Evolutionary conservation across 2,113 vertebrate genomes (phyloP).

Genomic region (Lethenteron camtschaticum): DNA sequence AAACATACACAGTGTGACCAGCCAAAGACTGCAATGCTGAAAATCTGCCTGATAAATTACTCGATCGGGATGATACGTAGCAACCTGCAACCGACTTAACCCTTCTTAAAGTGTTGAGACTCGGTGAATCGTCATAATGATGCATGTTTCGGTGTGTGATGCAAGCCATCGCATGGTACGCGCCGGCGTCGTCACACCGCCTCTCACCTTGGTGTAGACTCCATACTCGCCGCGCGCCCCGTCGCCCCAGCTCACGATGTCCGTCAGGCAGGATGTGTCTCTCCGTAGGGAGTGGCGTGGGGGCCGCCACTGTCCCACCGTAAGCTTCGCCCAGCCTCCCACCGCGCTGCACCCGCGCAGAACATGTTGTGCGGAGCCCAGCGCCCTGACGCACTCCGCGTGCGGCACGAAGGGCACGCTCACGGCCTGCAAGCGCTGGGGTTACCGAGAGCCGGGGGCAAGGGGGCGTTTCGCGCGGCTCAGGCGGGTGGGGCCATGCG

Average conservation of each 20-base stretch:
- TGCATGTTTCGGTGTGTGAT: too few relatives aligned
- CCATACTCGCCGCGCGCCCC: constrained; percentile 81
- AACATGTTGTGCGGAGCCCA: constrained; percentile 45
- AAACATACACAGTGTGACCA: too few relatives aligned
- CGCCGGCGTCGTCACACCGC: too few relatives aligned
- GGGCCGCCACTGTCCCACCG: constrained; percentile 75
- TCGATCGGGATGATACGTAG: too few relatives aligned
- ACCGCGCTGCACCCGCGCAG: constrained; percentile 31
- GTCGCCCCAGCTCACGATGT: constrained; percentile 82
- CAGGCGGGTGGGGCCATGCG: too few relatives aligned
- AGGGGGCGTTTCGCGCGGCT: too few relatives aligned
- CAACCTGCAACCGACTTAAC: too few relatives aligned
- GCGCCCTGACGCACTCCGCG: constrained; percentile 37
- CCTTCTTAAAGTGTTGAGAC: too few relatives aligned
- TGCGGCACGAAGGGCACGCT: constrained; percentile 39
- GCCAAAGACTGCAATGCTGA: too few relatives aligned
- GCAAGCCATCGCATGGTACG: too few relatives aligned
- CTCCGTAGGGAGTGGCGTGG: constrained; percentile 29
- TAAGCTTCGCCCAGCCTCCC: constrained; percentile 35
- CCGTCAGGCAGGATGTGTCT: constrained; percentile 54
- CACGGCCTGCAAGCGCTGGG: constrained; percentile 36
- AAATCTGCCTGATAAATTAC: too few relatives aligned
- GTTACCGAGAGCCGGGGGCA: background rate
- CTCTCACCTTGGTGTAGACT: constrained; percentile 42
- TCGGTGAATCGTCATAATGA: too few relatives aligned